Evolutionary conservation across 2,797 vertebrate genomes (phyloP).

Genomic region (Chloroceryle amazona): DNA sequence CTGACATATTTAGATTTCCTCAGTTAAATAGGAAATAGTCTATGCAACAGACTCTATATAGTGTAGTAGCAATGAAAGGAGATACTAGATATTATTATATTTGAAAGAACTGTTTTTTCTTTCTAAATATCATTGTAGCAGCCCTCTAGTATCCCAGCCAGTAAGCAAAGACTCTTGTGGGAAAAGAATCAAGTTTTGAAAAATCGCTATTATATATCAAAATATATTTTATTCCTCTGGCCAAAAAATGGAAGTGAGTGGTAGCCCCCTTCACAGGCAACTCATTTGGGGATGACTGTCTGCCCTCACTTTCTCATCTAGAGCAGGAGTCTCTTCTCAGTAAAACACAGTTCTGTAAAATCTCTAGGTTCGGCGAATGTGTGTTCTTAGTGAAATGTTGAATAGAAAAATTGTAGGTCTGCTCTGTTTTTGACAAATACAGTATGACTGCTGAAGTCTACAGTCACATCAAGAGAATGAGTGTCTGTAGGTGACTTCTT

Average conservation of each 20-base stretch:
- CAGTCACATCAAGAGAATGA: neutral
- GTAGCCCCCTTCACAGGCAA: neutral
- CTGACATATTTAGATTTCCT: conserved; percentile 9
- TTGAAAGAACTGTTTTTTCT: neutral
- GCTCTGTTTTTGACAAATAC: conserved; percentile 7
- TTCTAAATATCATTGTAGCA: neutral
- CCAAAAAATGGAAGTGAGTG: neutral
- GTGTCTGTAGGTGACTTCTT: neutral
- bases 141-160: neutral
- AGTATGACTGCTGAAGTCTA: conserved; percentile 1
- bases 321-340: neutral
- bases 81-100: neutral
- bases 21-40: neutral
- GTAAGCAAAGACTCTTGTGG: neutral
- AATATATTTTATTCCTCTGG: neutral
- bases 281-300: neutral
- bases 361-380: neutral
- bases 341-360: neutral
- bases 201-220: neutral
- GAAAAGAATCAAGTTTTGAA: neutral
- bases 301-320: neutral
- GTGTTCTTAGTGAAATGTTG: neutral
- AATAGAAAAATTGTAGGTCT: neutral
- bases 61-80: neutral
- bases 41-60: neutral